These are phyloP conservation scores for Tolmerus cingulatus DNA, from an alignment of 2,888 invertebrate species.

Conservation along the genomic window DNA sequence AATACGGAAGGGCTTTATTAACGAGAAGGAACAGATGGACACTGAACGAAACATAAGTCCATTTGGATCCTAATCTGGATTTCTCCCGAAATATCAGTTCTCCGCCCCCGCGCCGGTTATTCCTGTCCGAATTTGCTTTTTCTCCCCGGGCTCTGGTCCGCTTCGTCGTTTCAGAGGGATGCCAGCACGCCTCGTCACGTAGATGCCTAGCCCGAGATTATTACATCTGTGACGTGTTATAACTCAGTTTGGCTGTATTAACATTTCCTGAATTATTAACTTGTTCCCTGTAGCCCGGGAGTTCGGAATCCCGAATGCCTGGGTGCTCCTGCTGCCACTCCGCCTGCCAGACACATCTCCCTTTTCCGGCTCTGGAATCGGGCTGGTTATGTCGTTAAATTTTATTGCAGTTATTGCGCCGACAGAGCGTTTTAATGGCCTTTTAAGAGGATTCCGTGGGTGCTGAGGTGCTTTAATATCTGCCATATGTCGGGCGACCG, in stretches of 20 bases:
- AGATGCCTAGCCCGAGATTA: slow-evolving; percentile 18
- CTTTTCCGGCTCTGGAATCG: background rate
- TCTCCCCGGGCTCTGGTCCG: background rate
- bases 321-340: background rate
- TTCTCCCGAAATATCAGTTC: slow-evolving; percentile 2
- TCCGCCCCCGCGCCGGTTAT: background rate
- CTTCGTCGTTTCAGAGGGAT: background rate
- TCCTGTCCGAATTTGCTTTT: background rate
- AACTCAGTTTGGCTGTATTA: slow-evolving; percentile 39
- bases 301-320: background rate
- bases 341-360: background rate
- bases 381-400: slow-evolving; percentile 9
- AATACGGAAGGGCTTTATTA: slow-evolving; percentile 26
- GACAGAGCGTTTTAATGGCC: background rate
- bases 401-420: slow-evolving; percentile 16
- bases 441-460: background rate
- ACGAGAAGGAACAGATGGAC: slow-evolving; percentile 38
- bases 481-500: background rate
- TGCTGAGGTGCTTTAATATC: background rate
- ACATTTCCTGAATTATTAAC: slow-evolving; percentile 41
- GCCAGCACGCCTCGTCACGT: slow-evolving; percentile 7
- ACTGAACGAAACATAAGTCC: slow-evolving; percentile 32
- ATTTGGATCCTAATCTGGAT: slow-evolving; percentile 38
- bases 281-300: background rate
- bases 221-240: slow-evolving; percentile 41